A percentile compares a stretch with the other conserved stretches of the same genome.
Evolutionary conservation across 1,140 invertebrate species (phyloP).

Genomic region (Drosophila nasuta): DNA sequence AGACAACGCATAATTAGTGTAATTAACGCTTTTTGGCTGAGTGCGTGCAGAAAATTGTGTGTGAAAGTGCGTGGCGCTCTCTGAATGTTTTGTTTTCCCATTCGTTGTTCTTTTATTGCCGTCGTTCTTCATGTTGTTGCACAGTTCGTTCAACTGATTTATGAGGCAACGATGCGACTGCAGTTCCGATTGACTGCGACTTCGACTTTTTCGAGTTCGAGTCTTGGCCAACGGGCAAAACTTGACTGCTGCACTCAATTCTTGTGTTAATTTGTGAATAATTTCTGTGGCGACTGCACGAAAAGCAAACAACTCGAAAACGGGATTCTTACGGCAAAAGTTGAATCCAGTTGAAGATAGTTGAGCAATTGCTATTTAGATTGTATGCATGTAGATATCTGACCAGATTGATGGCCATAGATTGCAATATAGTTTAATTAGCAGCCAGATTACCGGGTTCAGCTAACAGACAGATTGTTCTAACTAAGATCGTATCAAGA

Average conservation of each 20-base stretch:
- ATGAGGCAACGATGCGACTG: constrained; percentile 51
- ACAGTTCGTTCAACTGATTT: constrained; percentile 72
- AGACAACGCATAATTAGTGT: constrained; percentile 76
- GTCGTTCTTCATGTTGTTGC: constrained; percentile 50
- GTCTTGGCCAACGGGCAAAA: constrained; percentile 6
- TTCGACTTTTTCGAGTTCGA: background rate
- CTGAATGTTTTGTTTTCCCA: constrained; percentile 66
- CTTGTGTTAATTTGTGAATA: constrained; percentile 78
- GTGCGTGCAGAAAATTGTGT: constrained; percentile 82
- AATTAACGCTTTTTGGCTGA: constrained; percentile 83
- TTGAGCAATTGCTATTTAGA: constrained; percentile 18
- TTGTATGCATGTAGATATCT: constrained; percentile 13
- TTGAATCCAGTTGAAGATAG: constrained; percentile 9
- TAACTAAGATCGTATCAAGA: constrained; percentile 7
- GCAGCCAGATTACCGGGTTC: constrained; percentile 11
- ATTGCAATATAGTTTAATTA: constrained; percentile 38
- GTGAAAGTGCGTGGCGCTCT: constrained; percentile 80
- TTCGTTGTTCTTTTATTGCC: constrained; percentile 47
- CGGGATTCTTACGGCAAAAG: constrained; percentile 26
- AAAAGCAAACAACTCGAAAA: constrained; percentile 57
- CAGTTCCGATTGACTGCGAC: constrained; percentile 62
- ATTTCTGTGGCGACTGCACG: constrained; percentile 56
- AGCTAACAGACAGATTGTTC: constrained; percentile 1
- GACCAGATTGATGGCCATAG: constrained; percentile 32
- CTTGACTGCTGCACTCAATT: background rate